Evolutionary conservation across 2,113 vertebrate genomes (phyloP), one percentile per base, ranked within the genome.

Genomic region (Ardeotis arabs): DNA sequence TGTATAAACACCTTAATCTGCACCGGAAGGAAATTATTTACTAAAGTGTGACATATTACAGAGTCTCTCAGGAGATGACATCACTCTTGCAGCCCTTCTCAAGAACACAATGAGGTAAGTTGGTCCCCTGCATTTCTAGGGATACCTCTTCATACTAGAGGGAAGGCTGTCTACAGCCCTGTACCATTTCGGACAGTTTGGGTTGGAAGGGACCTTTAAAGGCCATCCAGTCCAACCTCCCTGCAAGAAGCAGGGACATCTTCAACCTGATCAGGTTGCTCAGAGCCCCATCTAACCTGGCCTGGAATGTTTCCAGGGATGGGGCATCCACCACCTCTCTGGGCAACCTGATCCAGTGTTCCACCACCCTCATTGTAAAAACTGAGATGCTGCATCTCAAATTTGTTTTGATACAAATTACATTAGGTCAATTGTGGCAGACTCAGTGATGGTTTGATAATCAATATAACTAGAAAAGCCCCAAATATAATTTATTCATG

Each of bases 401-500:
- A 78, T 22, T 7, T 24, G 37, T 52, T 60, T 37, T 41, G 31
- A n/a, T 68, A 62, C 12, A 69, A 74, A 77, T 72, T 59, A 59
- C 62, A 81, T 50, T 59, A 53, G 50, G 37, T 76, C 22, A 73
- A 82, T 79, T 2, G 8, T 52, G 55, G 72, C 49, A 89, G 24
- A 75, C 24, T 84, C 28, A 62, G 23, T 62, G 75, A 93, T 88
- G 21, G 41, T 67, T 94, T 88, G 56, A 60, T 37, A 84, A 88
- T 33, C 52, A 72, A 28, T 47, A 4, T 41, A 91, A 80, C 23
- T 37, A 66, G 69, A 90, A 73, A 50, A 50, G 44, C 47, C 69
- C 27, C 53, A 60, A 72, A 21, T 14, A 69, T 31, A 89, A 95
- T 90, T 79, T 94, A 92, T 89, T 86, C 70, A 80, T 89, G 72